A percentile compares a stretch with the other conserved stretches of the same genome.
Evolutionary conservation across 2,888 invertebrate genomes (phyloP).

Genomic region (Slavum lentiscoides): DNA sequence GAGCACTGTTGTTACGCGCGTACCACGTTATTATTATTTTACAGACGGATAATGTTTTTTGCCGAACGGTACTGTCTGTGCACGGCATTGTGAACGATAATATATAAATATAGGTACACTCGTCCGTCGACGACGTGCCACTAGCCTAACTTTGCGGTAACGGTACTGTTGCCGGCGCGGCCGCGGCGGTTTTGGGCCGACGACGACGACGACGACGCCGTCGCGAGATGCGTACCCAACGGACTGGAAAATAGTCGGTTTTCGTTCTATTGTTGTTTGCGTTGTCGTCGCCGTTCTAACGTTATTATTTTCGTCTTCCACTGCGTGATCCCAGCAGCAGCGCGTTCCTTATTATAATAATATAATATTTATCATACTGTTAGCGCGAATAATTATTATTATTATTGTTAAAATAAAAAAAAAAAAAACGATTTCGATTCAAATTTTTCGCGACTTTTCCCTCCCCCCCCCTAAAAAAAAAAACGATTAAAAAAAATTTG

Average conservation of each 20-base stretch:
- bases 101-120: too few relatives aligned
- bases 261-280: conserved; percentile 24
- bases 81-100: not conserved
- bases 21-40: not conserved
- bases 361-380: too few relatives aligned
- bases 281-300: not conserved
- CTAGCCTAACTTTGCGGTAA: conserved; percentile 50
- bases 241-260: conserved; percentile 50
- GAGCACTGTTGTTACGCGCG: too few relatives aligned
- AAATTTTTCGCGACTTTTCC: too few relatives aligned
- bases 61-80: conserved; percentile 24
- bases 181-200: conserved; percentile 10
- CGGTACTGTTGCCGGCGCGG: conserved; percentile 26
- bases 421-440: too few relatives aligned
- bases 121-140: conserved; percentile 5
- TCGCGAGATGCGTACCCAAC: conserved; percentile 48
- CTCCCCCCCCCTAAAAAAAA: too few relatives aligned
- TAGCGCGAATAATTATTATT: too few relatives aligned
- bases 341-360: too few relatives aligned
- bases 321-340: too few relatives aligned
- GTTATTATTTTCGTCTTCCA: not conserved
- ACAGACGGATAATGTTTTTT: conserved; percentile 4
- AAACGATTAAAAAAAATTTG: too few relatives aligned
- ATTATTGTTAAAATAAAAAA: too few relatives aligned
- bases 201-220: not conserved